phyloP scores from a whole-genome alignment of 1,140 invertebrate species.

The Trichomalopsis sarcophagae region DNA sequence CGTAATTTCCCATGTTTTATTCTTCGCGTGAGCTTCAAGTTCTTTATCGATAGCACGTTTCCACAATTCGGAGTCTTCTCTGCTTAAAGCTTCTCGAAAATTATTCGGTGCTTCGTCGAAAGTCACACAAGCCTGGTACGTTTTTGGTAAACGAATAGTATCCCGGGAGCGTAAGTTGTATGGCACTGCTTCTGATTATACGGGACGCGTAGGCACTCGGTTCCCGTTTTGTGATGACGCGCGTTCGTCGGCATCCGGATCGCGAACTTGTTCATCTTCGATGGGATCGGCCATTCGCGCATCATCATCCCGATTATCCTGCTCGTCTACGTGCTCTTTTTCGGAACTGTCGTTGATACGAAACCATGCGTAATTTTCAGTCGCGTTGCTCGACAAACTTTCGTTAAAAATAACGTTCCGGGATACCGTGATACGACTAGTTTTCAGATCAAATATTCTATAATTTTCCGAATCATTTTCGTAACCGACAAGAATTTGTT shows the following conservation, averaged over 20 bases:
- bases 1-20: conserved; percentile 55
- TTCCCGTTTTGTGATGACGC: conserved; percentile 14
- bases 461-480: conserved; percentile 52
- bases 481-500: conserved; percentile 53
- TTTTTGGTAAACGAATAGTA: background rate
- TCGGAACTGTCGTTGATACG: background rate
- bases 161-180: background rate
- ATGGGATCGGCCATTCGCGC: background rate
- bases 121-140: conserved; percentile 9
- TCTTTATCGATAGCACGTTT: conserved; percentile 56
- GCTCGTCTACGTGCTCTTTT: background rate
- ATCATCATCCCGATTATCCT: background rate
- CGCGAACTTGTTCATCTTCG: background rate
- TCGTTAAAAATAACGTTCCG: conserved; percentile 44
- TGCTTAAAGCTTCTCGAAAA: conserved; percentile 50
- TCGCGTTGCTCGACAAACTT: background rate
- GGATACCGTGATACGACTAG: conserved; percentile 33
- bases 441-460: conserved; percentile 41
- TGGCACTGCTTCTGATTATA: background rate
- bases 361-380: background rate
- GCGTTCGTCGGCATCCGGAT: background rate
- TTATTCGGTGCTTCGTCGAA: conserved; percentile 39
- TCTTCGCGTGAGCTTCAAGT: conserved; percentile 53
- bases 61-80: conserved; percentile 49
- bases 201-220: background rate